Evolutionary conservation across 2,113 vertebrate species (phyloP).

Genomic region (Cranoglanis bouderius): DNA sequence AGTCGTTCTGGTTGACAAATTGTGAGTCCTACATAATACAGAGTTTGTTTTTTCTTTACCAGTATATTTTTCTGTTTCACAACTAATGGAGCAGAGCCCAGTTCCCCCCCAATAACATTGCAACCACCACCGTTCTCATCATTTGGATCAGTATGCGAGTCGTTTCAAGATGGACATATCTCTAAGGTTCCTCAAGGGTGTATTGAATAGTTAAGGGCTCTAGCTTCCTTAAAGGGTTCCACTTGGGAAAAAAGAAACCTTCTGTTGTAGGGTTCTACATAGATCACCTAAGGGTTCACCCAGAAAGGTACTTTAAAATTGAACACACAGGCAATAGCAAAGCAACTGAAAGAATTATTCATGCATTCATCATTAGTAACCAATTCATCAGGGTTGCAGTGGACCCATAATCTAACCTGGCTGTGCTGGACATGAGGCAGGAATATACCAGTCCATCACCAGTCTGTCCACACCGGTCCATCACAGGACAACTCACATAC

Average conservation of each 20-base stretch:
- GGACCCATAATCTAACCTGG: background rate
- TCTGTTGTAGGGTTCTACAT: background rate
- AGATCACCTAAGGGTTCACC: no score
- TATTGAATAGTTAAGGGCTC: background rate
- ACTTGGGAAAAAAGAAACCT: background rate
- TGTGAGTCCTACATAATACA: no score
- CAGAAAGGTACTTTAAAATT: no score
- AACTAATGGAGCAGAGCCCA: no score
- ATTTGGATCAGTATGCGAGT: background rate
- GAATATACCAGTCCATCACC: no score
- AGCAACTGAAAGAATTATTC: background rate
- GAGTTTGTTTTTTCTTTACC: no score
- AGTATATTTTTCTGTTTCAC: no score
- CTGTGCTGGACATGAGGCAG: background rate
- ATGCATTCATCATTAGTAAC: background rate
- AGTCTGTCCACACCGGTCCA: no score
- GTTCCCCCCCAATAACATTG: no score
- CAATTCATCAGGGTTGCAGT: background rate
- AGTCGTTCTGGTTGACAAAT: no score
- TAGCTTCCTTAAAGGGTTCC: background rate
- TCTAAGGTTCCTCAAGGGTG: background rate
- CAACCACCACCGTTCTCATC: no score
- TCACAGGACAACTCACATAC: no score
- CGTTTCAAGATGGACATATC: background rate
- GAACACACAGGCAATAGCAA: background rate